Percentiles rank a stretch among this genome's conserved stretches.
Evolutionary conservation across 2,113 vertebrate genomes (phyloP).

Genomic region (Sminthopsis crassicaudata): DNA sequence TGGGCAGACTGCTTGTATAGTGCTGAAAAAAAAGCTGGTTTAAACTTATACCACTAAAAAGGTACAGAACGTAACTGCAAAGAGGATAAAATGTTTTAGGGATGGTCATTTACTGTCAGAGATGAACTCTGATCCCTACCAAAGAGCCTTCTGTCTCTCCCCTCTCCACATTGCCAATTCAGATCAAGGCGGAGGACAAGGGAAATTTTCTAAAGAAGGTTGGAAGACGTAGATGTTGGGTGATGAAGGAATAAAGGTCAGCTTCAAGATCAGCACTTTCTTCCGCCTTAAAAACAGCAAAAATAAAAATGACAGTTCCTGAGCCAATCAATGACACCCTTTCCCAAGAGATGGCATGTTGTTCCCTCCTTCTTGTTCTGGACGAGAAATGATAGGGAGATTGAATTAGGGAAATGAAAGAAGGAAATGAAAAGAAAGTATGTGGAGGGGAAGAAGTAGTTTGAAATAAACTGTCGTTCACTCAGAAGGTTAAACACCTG

Average conservation of each 20-base stretch:
- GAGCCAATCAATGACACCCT: not conserved
- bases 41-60: constrained; percentile 66
- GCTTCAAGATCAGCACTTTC: constrained; percentile 2
- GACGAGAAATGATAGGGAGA: not conserved
- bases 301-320: not conserved
- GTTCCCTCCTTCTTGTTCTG: not conserved
- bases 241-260: constrained; percentile 2
- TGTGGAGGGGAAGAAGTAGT: not conserved
- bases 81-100: not conserved
- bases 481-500: not conserved
- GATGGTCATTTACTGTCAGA: not conserved
- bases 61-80: constrained; percentile 14
- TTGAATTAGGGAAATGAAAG: constrained; percentile 6
- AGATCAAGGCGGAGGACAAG: not conserved
- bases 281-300: not conserved
- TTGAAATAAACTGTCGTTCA: not conserved
- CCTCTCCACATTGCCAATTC: not conserved
- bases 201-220: not conserved
- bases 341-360: not conserved
- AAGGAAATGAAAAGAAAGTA: not conserved
- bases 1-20: not conserved
- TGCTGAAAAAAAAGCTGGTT: constrained; percentile 19
- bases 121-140: not conserved
- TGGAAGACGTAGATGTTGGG: not conserved
- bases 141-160: not conserved